Conservation (phyloP, 2,113 vertebrate species). For the Clupea harengus region DNA sequence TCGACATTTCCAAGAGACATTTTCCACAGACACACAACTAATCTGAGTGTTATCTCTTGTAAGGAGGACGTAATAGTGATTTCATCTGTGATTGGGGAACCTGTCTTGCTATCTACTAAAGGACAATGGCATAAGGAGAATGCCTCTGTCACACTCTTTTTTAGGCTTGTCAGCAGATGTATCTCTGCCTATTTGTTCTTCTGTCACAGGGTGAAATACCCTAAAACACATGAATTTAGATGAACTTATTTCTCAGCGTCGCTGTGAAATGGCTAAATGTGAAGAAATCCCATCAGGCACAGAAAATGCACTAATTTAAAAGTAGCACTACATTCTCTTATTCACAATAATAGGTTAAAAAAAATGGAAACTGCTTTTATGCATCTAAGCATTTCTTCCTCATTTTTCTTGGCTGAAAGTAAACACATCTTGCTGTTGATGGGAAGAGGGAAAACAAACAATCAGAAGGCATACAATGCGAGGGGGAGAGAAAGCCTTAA, state of each 20-base stretch:
- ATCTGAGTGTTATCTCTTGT: conserved; percentile 16
- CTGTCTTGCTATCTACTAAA: conserved; percentile 14
- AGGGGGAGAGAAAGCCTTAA: neutral
- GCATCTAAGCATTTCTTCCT: too few relatives aligned
- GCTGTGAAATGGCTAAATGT: neutral
- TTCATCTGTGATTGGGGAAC: neutral
- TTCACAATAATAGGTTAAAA: neutral
- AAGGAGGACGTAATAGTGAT: neutral
- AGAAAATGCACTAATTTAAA: neutral
- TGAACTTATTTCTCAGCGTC: neutral
- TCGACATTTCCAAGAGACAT: conserved; percentile 15
- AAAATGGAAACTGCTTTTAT: neutral
- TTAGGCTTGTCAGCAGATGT: conserved; percentile 11
- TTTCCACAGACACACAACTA: conserved; percentile 12
- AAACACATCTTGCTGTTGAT: neutral
- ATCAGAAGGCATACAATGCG: neutral
- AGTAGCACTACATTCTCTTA: neutral
- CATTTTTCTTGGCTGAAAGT: neutral
- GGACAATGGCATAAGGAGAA: neutral
- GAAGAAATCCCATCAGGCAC: neutral
- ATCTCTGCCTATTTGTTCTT: neutral
- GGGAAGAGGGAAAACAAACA: neutral
- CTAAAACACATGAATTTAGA: conserved; percentile 6
- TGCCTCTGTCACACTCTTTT: neutral
- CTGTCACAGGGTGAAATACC: conserved; percentile 6